Percentiles rank a stretch among this genome's conserved stretches.
phyloP scores from a whole-genome alignment of 2,797 vertebrate genomes.

The Hephaestus fuliginosus region DNA sequence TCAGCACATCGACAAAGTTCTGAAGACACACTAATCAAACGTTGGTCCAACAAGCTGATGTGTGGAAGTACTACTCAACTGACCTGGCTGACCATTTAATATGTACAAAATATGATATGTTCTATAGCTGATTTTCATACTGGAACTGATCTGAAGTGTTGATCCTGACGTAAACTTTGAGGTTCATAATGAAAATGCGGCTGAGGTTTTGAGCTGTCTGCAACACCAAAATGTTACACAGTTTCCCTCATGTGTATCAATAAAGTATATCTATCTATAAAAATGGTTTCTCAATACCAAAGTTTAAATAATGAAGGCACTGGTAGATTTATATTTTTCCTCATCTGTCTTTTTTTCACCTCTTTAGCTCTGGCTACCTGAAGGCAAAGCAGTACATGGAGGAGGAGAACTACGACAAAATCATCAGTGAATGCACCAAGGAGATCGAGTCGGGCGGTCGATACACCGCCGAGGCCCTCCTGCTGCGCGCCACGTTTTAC shows the following conservation, averaged over 20 bases:
- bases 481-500: conserved; percentile 97
- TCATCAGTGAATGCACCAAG: conserved; percentile 99
- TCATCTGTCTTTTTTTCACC: neutral
- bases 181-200: too few relatives aligned
- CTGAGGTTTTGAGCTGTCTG: too few relatives aligned
- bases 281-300: too few relatives aligned
- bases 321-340: neutral
- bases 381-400: conserved; percentile 99
- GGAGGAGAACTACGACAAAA: conserved; percentile 99
- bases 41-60: neutral
- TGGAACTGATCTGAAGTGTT: too few relatives aligned
- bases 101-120: too few relatives aligned
- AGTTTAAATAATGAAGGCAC: neutral
- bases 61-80: neutral
- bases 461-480: conserved; percentile 94
- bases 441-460: conserved; percentile 94
- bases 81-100: too few relatives aligned
- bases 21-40: neutral
- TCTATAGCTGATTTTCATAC: too few relatives aligned
- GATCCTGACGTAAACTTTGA: too few relatives aligned
- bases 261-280: too few relatives aligned
- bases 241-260: too few relatives aligned
- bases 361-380: conserved; percentile 93
- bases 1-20: neutral
- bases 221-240: too few relatives aligned